phyloP scores from a whole-genome alignment of 2,888 invertebrate species.

The Spodoptera picta region DNA sequence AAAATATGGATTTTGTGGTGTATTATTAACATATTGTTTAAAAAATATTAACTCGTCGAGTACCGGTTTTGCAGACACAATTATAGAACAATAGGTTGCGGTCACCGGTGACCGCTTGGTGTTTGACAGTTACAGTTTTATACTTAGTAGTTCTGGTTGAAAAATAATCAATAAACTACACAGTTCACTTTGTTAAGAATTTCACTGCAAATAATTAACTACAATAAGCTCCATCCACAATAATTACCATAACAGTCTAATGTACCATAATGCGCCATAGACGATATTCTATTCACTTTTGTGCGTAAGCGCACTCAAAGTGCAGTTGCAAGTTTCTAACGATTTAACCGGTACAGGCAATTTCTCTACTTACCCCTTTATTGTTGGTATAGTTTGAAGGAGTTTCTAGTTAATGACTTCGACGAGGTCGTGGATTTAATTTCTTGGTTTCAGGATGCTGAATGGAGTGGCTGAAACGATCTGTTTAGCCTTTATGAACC shows the following conservation, averaged over 20 bases:
- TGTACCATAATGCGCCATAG: slow-evolving; percentile 43
- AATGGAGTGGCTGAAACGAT: too few relatives aligned
- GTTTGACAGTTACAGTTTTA: too few relatives aligned
- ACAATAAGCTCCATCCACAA: slow-evolving; percentile 23
- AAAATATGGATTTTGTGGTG: too few relatives aligned
- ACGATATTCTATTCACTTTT: slow-evolving; percentile 53
- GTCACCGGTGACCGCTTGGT: too few relatives aligned
- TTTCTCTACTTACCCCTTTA: slow-evolving; percentile 41
- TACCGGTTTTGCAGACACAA: too few relatives aligned
- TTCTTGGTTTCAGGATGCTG: slow-evolving; percentile 1
- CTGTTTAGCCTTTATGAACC: too few relatives aligned
- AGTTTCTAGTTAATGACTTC: slow-evolving; percentile 47
- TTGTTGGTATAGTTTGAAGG: slow-evolving; percentile 29
- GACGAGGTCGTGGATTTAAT: slow-evolving; percentile 32
- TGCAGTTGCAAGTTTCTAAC: slow-evolving; percentile 20
- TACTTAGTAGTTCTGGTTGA: too few relatives aligned
- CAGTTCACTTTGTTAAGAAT: slow-evolving; percentile 24
- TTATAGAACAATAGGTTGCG: too few relatives aligned
- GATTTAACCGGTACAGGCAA: slow-evolving; percentile 47
- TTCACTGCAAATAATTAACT: slow-evolving; percentile 44
- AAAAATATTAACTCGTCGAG: too few relatives aligned
- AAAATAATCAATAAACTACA: neutral
- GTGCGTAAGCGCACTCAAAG: slow-evolving; percentile 31
- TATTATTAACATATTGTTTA: too few relatives aligned
- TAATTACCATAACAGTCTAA: slow-evolving; percentile 46